A percentile compares a stretch with the other conserved stretches of the same genome.
phyloP scores from a whole-genome alignment of 2,797 vertebrate species.

The Sebastes itinus region DNA sequence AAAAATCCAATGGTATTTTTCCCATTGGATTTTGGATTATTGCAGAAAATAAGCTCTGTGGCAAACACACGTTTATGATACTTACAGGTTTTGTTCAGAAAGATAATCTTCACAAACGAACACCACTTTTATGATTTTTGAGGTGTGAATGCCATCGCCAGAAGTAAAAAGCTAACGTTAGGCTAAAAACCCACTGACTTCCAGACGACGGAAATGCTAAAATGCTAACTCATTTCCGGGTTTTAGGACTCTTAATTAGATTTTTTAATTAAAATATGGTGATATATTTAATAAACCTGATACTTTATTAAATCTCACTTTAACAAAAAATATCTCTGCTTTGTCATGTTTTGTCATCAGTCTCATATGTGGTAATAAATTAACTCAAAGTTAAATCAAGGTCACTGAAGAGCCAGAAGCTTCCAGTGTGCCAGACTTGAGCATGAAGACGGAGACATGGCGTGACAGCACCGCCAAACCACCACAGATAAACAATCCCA shows the following conservation, averaged over 20 bases:
- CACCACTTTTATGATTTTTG: too few relatives aligned
- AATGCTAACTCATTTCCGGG: too few relatives aligned
- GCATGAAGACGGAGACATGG: constrained; percentile 1
- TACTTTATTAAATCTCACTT: not conserved
- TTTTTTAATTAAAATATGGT: not conserved
- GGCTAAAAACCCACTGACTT: too few relatives aligned
- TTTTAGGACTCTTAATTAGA: not conserved
- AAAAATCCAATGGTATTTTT: too few relatives aligned
- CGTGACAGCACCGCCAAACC: not conserved
- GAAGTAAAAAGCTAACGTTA: too few relatives aligned
- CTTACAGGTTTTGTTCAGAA: too few relatives aligned
- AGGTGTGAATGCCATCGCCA: too few relatives aligned
- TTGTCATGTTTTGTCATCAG: not conserved
- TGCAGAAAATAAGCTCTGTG: too few relatives aligned
- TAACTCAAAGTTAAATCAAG: not conserved
- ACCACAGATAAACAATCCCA: not conserved
- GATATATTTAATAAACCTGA: not conserved
- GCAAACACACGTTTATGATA: too few relatives aligned
- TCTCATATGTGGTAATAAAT: not conserved
- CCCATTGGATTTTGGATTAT: too few relatives aligned
- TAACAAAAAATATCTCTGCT: not conserved
- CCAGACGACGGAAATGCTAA: too few relatives aligned
- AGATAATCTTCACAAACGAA: too few relatives aligned
- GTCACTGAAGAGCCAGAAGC: not conserved
- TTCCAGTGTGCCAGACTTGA: not conserved